Evolutionary conservation across 2,888 invertebrate genomes (phyloP).

Genomic region (Achlya flavicornis): DNA sequence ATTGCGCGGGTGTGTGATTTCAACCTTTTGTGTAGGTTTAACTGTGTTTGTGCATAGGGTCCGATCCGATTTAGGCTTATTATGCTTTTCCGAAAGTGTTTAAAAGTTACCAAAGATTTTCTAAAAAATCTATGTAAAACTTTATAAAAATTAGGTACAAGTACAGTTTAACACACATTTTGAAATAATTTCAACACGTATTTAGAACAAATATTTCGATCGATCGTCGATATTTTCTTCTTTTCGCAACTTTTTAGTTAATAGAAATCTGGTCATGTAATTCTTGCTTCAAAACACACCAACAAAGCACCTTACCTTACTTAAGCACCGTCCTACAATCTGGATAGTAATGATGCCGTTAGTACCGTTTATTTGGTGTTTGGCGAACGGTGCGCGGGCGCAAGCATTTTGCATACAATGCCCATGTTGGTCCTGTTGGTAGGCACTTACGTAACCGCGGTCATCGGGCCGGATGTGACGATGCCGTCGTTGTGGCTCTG

Average conservation of each 20-base stretch:
- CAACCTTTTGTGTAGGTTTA: conserved; percentile 60
- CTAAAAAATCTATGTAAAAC: neutral
- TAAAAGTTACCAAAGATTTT: neutral
- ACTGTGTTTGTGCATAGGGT: conserved; percentile 42
- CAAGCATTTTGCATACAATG: conserved; percentile 80
- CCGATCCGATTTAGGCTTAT: conserved; percentile 56
- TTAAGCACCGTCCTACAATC: conserved; percentile 1
- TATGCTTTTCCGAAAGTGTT: conserved; percentile 59
- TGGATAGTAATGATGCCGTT: conserved; percentile 49
- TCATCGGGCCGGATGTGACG: conserved; percentile 77
- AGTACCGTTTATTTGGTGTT: conserved; percentile 61
- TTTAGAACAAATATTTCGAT: neutral
- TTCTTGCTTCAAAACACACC: neutral
- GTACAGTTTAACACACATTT: neutral
- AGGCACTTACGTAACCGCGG: conserved; percentile 72
- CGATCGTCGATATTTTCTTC: neutral
- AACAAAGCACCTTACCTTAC: neutral
- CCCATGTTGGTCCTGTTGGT: conserved; percentile 72
- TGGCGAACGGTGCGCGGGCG: conserved; percentile 57
- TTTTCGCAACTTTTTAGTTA: neutral
- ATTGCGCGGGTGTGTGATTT: conserved; percentile 65
- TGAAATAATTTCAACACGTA: neutral
- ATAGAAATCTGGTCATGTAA: neutral
- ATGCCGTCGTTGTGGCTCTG: conserved; percentile 49
- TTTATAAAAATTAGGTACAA: too few relatives aligned